These are phyloP conservation scores for Sisor rabdophorus DNA, from an alignment of 2,113 vertebrate genomes.

Conservation along the genomic window DNA sequence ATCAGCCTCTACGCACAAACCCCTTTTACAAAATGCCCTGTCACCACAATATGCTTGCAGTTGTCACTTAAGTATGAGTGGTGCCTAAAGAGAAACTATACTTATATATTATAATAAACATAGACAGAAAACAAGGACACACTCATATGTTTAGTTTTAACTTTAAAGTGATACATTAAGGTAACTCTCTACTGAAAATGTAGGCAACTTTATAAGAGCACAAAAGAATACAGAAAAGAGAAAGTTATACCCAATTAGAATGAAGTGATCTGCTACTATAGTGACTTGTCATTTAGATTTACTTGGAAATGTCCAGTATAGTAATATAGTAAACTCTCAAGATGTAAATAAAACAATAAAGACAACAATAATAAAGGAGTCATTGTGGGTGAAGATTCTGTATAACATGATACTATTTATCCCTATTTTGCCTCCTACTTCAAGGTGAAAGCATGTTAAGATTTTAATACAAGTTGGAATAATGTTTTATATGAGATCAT, in stretches of 20 bases:
- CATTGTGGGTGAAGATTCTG: neutral
- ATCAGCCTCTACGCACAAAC: slow-evolving; percentile 30
- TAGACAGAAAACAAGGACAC: neutral
- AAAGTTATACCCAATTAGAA: slow-evolving; percentile 34
- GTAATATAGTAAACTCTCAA: no score
- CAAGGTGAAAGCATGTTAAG: slow-evolving; percentile 2
- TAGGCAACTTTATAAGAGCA: slow-evolving; percentile 22
- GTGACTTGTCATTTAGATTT: no score
- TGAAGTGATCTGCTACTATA: slow-evolving; percentile 26
- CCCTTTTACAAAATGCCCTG: slow-evolving; percentile 21
- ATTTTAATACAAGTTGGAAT: slow-evolving; percentile 3
- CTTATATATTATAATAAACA: slow-evolving; percentile 28
- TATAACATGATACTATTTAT: neutral
- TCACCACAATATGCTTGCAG: neutral
- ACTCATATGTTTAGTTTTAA: neutral
- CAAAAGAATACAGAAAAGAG: slow-evolving; percentile 6
- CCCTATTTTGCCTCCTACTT: neutral
- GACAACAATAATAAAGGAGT: neutral
- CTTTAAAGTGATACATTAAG: slow-evolving; percentile 41
- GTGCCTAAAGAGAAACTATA: slow-evolving; percentile 10
- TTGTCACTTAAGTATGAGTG: neutral
- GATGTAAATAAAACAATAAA: neutral
- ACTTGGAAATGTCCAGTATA: no score
- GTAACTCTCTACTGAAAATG: slow-evolving; percentile 6
- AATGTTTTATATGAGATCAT: neutral